Percentiles rank a stretch among this genome's conserved stretches.
These are phyloP conservation scores for Hedychridium roseum DNA, from an alignment of 2,888 invertebrate genomes.

Conservation along the genomic window DNA sequence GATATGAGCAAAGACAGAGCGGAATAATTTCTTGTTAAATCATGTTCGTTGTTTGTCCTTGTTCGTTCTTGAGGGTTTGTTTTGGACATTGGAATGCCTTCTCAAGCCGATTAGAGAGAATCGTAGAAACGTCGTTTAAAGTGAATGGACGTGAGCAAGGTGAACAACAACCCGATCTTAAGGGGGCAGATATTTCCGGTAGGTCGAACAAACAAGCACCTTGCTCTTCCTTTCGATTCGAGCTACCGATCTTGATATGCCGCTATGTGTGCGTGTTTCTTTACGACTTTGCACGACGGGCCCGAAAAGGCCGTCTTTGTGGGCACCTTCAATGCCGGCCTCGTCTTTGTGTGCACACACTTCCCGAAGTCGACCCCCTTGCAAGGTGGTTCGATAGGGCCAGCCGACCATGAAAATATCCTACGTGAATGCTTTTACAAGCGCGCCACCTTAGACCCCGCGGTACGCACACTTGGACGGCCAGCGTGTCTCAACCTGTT, in stretches of 20 bases:
- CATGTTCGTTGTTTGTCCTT: too few relatives aligned
- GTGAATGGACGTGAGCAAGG: background rate
- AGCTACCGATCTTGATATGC: constrained; percentile 8
- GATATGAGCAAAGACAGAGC: too few relatives aligned
- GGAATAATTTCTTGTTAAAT: too few relatives aligned
- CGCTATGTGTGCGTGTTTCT: constrained; percentile 6
- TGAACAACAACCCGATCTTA: background rate
- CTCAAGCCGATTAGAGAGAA: background rate
- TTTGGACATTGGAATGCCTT: too few relatives aligned
- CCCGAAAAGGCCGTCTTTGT: constrained; percentile 23
- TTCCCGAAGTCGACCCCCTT: constrained; percentile 39
- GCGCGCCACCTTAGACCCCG: background rate
- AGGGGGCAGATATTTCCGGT: too few relatives aligned
- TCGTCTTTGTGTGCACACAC: constrained; percentile 26
- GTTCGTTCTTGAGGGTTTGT: too few relatives aligned
- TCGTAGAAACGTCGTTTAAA: background rate
- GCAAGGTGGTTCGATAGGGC: constrained; percentile 43
- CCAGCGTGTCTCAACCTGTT: constrained; percentile 24
- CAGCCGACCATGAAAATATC: constrained; percentile 35
- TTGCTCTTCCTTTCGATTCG: constrained; percentile 31
- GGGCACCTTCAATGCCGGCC: constrained; percentile 14
- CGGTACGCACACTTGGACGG: constrained; percentile 10
- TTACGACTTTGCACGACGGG: constrained; percentile 8
- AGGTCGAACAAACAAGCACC: constrained; percentile 28
- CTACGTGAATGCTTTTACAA: constrained; percentile 41